These are phyloP conservation scores for Hedya salicella DNA, from an alignment of 2,888 invertebrate genomes.

Conservation along the genomic window DNA sequence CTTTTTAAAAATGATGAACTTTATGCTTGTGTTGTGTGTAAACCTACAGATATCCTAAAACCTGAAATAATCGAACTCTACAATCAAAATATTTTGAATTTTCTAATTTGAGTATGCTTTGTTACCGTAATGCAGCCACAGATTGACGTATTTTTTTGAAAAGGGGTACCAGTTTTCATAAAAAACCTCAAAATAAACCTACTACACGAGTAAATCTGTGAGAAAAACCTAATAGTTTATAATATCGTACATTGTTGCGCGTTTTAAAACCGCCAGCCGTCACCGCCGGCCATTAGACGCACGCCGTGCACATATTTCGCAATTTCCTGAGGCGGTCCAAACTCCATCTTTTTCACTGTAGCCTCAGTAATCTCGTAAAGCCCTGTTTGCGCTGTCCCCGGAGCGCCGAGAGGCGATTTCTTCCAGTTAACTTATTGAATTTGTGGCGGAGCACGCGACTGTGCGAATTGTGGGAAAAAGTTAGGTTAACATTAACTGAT, in stretches of 20 bases:
- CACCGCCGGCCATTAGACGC: constrained; percentile 53
- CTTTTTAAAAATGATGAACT: too few relatives aligned
- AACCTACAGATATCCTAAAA: too few relatives aligned
- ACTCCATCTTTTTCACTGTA: constrained; percentile 56
- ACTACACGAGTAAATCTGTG: too few relatives aligned
- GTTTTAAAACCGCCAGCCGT: constrained; percentile 19
- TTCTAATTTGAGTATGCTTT: too few relatives aligned
- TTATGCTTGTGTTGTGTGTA: too few relatives aligned
- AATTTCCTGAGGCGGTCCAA: constrained; percentile 55
- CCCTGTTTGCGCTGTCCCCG: constrained; percentile 52
- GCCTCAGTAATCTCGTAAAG: constrained; percentile 55
- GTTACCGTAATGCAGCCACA: too few relatives aligned
- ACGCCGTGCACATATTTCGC: constrained; percentile 60
- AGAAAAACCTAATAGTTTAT: too few relatives aligned
- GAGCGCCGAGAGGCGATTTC: constrained; percentile 49
- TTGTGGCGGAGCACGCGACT: constrained; percentile 45
- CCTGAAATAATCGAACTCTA: too few relatives aligned
- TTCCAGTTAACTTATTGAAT: constrained; percentile 55
- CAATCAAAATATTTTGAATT: too few relatives aligned
- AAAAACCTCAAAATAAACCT: too few relatives aligned
- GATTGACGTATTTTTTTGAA: too few relatives aligned
- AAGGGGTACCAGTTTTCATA: too few relatives aligned
- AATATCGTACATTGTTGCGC: neutral
- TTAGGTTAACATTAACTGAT: constrained; percentile 35
- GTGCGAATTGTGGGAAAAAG: constrained; percentile 35